phyloP scores from a whole-genome alignment of 2,888 invertebrate genomes.

The Phyto melanocephala region DNA sequence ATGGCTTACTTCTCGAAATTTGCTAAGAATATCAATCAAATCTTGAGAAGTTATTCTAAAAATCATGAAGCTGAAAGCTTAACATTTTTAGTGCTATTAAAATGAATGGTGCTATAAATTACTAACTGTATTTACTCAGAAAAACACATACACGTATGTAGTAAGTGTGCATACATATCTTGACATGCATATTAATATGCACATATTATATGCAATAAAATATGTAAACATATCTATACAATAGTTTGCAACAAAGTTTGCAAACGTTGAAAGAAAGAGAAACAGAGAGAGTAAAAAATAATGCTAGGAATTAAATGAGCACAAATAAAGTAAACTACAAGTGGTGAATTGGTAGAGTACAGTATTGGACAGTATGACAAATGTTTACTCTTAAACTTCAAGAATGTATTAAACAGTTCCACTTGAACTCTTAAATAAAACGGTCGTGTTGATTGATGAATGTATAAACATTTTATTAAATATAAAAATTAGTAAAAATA shows the following conservation, averaged over 20 bases:
- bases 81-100: too few relatives aligned
- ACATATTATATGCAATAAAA: neutral
- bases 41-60: too few relatives aligned
- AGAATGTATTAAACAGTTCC: conserved; percentile 42
- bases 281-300: conserved; percentile 4
- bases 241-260: neutral
- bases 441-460: conserved; percentile 24
- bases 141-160: neutral
- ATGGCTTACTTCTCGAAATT: too few relatives aligned
- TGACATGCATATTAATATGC: neutral
- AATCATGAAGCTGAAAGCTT: too few relatives aligned
- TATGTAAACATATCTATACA: conserved; percentile 21
- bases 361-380: neutral
- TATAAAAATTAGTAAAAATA: neutral
- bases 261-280: neutral
- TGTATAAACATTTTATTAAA: neutral
- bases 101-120: too few relatives aligned
- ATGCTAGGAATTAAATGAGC: conserved; percentile 6
- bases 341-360: conserved; percentile 37
- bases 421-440: conserved; percentile 39
- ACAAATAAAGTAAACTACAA: neutral
- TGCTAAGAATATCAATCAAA: too few relatives aligned
- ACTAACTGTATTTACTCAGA: too few relatives aligned
- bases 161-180: too few relatives aligned
- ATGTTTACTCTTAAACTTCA: neutral